Evolutionary conservation across 2,888 invertebrate species (phyloP).

Genomic region (Campoplex capitator): DNA sequence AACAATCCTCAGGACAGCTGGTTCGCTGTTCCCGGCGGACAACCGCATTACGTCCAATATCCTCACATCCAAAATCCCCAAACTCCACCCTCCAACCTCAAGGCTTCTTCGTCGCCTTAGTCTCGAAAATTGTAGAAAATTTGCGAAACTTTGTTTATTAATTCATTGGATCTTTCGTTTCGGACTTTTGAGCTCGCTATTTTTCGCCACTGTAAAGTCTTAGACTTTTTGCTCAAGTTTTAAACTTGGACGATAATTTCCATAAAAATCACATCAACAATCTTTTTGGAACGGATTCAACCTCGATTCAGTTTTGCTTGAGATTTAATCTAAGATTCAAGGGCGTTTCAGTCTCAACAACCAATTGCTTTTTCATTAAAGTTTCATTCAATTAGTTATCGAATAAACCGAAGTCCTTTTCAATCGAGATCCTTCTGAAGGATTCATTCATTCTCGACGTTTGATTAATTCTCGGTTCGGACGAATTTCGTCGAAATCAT

Average conservation of each 20-base stretch:
- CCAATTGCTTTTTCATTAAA: too few relatives aligned
- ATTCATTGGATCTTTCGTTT: neutral
- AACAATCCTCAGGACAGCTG: constrained; percentile 76
- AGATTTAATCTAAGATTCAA: too few relatives aligned
- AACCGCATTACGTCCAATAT: constrained; percentile 74
- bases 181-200: neutral
- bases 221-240: too few relatives aligned
- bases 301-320: too few relatives aligned
- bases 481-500: too few relatives aligned
- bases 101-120: constrained; percentile 43
- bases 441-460: too few relatives aligned
- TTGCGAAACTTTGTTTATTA: neutral
- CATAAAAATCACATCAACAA: too few relatives aligned
- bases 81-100: constrained; percentile 42
- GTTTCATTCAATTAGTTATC: neutral
- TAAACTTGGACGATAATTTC: too few relatives aligned
- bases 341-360: too few relatives aligned
- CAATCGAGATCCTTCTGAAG: neutral
- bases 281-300: too few relatives aligned
- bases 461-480: too few relatives aligned
- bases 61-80: constrained; percentile 64
- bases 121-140: neutral
- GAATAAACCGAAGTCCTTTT: neutral
- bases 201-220: too few relatives aligned
- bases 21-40: constrained; percentile 75